phyloP scores from a whole-genome alignment of 2,113 vertebrate species.

The Martes martes region DNA sequence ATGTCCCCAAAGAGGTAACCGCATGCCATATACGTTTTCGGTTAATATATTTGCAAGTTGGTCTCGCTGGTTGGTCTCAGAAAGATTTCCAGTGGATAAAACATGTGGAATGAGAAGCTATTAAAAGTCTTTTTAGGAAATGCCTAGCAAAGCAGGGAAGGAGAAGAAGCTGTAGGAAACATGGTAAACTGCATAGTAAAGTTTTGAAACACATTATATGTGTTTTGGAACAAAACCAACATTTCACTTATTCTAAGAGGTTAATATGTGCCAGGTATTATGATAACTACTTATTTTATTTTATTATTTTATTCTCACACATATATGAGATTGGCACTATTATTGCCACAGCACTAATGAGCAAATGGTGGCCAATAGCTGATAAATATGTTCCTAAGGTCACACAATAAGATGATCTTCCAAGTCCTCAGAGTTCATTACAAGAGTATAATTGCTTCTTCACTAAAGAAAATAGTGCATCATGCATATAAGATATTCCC shows the following conservation, averaged over 20 bases:
- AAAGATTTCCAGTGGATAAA: constrained; percentile 36
- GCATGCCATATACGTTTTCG: constrained; percentile 28
- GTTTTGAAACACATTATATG: not conserved
- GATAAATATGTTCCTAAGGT: not conserved
- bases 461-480: not conserved
- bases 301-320: not conserved
- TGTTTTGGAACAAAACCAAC: constrained; percentile 6
- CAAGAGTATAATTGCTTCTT: not conserved
- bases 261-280: not conserved
- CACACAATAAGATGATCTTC: not conserved
- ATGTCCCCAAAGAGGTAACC: constrained; percentile 35
- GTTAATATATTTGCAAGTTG: constrained; percentile 50
- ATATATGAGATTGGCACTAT: not conserved
- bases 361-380: not conserved
- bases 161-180: not conserved
- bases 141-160: not conserved
- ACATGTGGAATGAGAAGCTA: not conserved
- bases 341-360: not conserved
- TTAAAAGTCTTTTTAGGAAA: not conserved
- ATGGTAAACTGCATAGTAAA: not conserved
- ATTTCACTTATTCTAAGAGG: not conserved
- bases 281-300: not conserved
- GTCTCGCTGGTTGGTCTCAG: not conserved
- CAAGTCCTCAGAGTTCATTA: not conserved
- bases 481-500: not conserved